Conservation (phyloP, 2,888 invertebrate species). For the Oxycera nigricornis region DNA sequence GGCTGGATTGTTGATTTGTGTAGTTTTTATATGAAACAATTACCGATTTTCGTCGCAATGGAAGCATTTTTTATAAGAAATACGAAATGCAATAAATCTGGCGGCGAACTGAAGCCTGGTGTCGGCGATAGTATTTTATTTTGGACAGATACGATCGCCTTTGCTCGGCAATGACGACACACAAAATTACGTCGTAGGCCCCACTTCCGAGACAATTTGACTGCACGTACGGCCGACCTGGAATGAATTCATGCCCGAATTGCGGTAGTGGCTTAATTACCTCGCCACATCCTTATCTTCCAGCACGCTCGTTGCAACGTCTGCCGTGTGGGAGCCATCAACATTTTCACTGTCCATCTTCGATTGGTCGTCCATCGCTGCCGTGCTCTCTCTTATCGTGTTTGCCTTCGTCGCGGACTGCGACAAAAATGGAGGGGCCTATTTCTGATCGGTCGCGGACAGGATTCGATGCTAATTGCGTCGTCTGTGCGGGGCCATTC, state of each 20-base stretch:
- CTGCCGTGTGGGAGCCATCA: not conserved
- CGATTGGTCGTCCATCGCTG: conserved; percentile 43
- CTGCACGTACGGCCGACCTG: not conserved
- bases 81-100: no score
- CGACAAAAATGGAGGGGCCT: conserved; percentile 20
- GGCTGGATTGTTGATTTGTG: no score
- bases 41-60: no score
- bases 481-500: no score
- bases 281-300: not conserved
- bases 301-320: not conserved
- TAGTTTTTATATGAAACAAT: no score
- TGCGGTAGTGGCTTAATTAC: not conserved
- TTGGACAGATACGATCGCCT: not conserved
- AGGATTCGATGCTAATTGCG: no score
- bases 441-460: not conserved
- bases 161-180: not conserved
- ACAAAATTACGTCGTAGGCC: not conserved
- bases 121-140: no score
- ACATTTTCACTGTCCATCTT: conserved; percentile 27
- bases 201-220: not conserved
- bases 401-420: not conserved
- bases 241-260: not conserved
- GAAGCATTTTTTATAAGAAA: no score
- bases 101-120: no score
- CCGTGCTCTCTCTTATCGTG: conserved; percentile 7